Conservation (phyloP, 2,797 vertebrate species). For the Pelochelys cantorii region DNA sequence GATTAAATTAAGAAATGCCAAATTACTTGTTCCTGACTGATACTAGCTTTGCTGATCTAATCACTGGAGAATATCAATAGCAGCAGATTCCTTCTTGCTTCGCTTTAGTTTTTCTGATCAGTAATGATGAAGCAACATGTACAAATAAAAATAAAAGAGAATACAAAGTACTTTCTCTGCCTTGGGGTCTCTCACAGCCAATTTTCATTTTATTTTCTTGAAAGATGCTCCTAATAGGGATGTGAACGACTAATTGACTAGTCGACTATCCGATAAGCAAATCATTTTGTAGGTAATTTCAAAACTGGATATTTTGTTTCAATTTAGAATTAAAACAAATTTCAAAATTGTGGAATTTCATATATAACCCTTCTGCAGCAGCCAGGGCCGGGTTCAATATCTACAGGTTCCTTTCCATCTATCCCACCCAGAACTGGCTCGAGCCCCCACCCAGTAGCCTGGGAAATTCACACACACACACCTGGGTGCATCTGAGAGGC, state of each 20-base stretch:
- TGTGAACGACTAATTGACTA: no score
- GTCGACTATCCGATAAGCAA: no score
- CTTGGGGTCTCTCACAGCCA: neutral
- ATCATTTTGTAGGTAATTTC: neutral
- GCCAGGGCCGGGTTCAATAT: no score
- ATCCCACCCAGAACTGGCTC: no score
- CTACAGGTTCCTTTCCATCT: no score
- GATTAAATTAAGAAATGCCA: neutral
- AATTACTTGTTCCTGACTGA: neutral
- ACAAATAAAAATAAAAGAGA: neutral
- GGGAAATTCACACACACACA: no score
- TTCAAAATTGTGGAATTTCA: neutral
- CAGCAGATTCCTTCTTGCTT: neutral
- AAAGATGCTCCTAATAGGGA: neutral
- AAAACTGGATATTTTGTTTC: neutral
- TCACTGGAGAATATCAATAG: neutral
- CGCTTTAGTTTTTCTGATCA: neutral
- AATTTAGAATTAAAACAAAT: neutral
- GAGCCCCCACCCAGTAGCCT: no score
- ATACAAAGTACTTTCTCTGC: neutral
- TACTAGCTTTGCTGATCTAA: fast-evolving
- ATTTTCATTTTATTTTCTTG: neutral
- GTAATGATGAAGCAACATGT: fast-evolving
- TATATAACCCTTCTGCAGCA: no score
- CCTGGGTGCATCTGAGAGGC: no score